Evolutionary conservation across 2,797 vertebrate genomes (phyloP).

Genomic region (Clarias pachynema): DNA sequence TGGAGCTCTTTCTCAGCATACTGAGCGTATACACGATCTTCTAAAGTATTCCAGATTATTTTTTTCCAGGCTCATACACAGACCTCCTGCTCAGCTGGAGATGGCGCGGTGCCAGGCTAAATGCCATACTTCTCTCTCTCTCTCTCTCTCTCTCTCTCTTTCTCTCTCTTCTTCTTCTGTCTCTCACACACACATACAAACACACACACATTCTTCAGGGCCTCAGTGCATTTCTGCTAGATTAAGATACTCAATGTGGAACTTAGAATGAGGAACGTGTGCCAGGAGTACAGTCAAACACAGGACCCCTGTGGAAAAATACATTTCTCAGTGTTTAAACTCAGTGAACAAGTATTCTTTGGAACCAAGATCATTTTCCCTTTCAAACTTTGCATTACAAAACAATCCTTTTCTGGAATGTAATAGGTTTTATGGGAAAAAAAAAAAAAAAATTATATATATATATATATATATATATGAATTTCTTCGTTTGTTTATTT

Average conservation of each 20-base stretch:
- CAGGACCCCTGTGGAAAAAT: constrained; percentile 32
- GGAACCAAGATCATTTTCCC: not conserved
- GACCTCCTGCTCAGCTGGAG: constrained; percentile 52
- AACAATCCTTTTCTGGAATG: not conserved
- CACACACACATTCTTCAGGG: constrained; percentile 67
- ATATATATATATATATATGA: too few species aligned
- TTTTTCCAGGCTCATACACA: constrained; percentile 58
- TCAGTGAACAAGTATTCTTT: not conserved
- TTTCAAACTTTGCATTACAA: not conserved
- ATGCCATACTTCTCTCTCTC: constrained; percentile 63
- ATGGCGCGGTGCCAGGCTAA: constrained; percentile 66
- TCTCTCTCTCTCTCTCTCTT: not conserved
- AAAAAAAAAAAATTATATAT: too few species aligned
- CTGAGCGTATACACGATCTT: not conserved
- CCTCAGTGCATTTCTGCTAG: constrained; percentile 67
- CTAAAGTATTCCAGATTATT: constrained; percentile 6
- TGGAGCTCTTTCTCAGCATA: not conserved
- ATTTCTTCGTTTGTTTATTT: not conserved
- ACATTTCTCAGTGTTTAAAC: constrained; percentile 47
- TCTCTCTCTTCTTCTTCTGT: constrained; percentile 28
- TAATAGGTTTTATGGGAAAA: not conserved
- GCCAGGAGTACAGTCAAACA: constrained; percentile 59
- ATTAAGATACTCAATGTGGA: constrained; percentile 68
- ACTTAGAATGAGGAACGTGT: constrained; percentile 66
- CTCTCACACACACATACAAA: constrained; percentile 4